Evolutionary conservation across 2,888 invertebrate species (phyloP), one percentile per base, ranked within the genome.

Genomic region (Machimus atricapillus): DNA sequence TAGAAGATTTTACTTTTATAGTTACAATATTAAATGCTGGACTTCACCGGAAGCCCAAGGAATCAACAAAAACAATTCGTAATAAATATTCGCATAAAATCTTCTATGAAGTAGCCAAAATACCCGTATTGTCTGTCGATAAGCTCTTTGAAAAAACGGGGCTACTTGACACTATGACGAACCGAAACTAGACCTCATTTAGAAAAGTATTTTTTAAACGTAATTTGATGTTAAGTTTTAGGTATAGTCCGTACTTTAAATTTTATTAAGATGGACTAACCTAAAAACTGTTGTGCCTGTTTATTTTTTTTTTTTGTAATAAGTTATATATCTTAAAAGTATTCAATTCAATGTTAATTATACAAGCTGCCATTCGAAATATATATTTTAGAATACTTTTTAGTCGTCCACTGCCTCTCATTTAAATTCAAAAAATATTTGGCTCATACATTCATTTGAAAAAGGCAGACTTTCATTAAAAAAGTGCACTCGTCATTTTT

Each of bases 51-150:
- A 96, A 96, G 90, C 95, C 96, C n/a, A 95, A 96, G 90, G 94
- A 96, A 46, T 95, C 96, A 87, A 94, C 98, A 89, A 96, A 96
- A 93, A 98, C 98, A 43, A 96, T 98, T 86, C 94, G 96, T 89
- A 97, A 96, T 92, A 99, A 99, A 93, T 99, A 99, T 92, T 97
- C 97, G 4, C 98, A 99, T 93, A 95, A 96, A 90, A 96, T 98
- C 91, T 98, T 98, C 93, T 97, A 96, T 91, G 97, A 97, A 94
- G 98, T 98, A 87, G 97, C 98, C 88, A 97, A 96, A 92, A 95
- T 96, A 89, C 95, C 97, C 31, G 93, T 97, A 82, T 88, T 93
- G 87, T 91, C 88, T 82, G 91, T 90, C 43, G 90, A 90, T 73
- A 89, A 91, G 88, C 89, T 93, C 23, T 91, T 92, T 89, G 90